Conservation (phyloP, 1,140 invertebrate species). For the Brachystomella parvula region DNA sequence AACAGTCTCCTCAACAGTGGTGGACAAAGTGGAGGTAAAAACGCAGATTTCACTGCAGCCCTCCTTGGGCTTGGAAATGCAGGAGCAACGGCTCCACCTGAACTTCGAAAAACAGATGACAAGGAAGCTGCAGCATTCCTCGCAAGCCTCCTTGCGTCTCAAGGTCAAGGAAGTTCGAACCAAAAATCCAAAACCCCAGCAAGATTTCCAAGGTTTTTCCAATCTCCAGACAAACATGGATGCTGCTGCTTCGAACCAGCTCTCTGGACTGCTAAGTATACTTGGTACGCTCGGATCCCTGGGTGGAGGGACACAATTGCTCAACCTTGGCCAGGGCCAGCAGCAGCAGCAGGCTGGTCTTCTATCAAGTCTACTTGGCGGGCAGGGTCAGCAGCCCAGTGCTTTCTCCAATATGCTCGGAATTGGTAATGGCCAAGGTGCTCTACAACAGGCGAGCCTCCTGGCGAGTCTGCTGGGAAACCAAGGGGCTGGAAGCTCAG, state of each 20-base stretch:
- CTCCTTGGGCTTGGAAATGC: conserved; percentile 6
- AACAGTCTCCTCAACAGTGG: conserved; percentile 6
- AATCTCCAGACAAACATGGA: conserved; percentile 17
- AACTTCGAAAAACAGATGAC: conserved; percentile 11
- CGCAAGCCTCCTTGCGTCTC: conserved; percentile 21
- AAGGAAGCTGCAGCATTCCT: conserved; percentile 10
- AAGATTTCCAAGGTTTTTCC: conserved; percentile 20
- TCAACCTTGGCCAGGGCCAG: conserved; percentile 7
- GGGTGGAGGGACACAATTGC: conserved; percentile 9
- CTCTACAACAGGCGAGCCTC: conserved; percentile 3
- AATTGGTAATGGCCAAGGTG: not conserved
- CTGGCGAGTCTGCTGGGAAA: conserved; percentile 16
- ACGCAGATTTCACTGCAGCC: conserved; percentile 17
- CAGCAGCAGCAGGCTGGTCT: not conserved
- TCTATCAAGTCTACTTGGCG: conserved; percentile 7
- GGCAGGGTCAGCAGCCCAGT: not conserved
- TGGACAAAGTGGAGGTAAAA: not conserved
- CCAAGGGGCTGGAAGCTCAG: conserved; percentile 12
- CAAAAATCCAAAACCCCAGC: conserved; percentile 4
- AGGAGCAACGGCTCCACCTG: not conserved
- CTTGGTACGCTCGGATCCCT: conserved; percentile 26
- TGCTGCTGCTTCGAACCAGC: conserved; percentile 22
- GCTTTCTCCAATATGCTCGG: not conserved
- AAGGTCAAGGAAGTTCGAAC: not conserved
- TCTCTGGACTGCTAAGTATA: conserved; percentile 18